Base-by-base conservation (phyloP, 2,113 vertebrate genomes). In the Grus americana region DNA sequence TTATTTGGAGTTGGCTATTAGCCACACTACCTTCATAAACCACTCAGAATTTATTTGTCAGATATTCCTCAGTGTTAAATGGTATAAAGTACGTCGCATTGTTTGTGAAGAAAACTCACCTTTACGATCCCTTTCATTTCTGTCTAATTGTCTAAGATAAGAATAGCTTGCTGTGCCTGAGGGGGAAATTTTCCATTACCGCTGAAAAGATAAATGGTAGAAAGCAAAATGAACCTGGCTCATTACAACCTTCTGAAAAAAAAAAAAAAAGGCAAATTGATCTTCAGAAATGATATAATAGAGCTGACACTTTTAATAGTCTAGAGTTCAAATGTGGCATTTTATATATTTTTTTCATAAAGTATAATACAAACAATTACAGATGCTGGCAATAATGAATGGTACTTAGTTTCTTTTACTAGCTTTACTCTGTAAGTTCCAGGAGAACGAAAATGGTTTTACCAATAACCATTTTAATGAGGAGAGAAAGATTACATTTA, bases 181-280 rank as follows among this genome's bases (percentile, higher is more conserved):
- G 93, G 98, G 97, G 95, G 57, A 97, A 96, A 96, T 98, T 98
- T 98, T 98, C 98, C 93, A 97, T 98, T 97, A 97, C 95, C 79
- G 84, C 88, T 91, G 93, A 95, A 97, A 98, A 98, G 98, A 98
- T 98, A 98, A 98, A 98, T 97, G 95, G 94, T 97, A 97, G 81
- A 96, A 98, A 98, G 97, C 94, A 98, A 98, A 98, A 98, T 94
- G 93, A 98, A 97, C 97, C 94, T 96, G 97, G 96, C 96, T 98
- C 97, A 98, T 98, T 98, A 98, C 89, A 98, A 96, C 74, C 92
- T 95, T 94, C 88, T 21, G 65, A 98, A 97, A 95, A 96, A 94
- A 98, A 98, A 97, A 54, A 95, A 96, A 94, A 98, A 98, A 97
- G 44, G 89, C 92, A 99, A 98, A 98, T 97, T 97, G 95, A 96